Conservation (phyloP, 2,797 vertebrate species). For the Carcharodon carcharias region DNA sequence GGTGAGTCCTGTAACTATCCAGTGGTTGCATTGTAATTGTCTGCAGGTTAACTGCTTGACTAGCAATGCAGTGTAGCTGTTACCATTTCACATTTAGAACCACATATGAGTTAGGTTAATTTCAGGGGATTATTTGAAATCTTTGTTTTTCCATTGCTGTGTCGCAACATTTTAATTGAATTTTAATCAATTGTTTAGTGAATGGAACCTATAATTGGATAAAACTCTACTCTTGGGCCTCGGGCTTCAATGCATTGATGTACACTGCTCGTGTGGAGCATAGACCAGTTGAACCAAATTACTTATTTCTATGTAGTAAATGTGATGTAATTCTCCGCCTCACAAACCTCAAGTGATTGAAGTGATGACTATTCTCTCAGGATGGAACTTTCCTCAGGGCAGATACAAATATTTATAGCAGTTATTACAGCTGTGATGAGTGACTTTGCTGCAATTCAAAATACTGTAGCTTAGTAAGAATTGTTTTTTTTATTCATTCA, state of each 20-base stretch:
- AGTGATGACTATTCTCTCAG: background rate
- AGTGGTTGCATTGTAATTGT: slow-evolving; percentile 40
- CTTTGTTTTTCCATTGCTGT: background rate
- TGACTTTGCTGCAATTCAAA: background rate
- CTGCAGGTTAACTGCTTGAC: slow-evolving; percentile 1
- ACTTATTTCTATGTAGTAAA: background rate
- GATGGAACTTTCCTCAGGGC: too few relatives aligned
- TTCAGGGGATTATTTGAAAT: background rate
- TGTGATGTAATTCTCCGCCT: background rate
- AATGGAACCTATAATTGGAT: background rate
- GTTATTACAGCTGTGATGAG: background rate
- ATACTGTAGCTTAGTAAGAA: background rate
- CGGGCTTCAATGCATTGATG: background rate
- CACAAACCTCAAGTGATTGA: background rate
- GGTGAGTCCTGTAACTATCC: slow-evolving; percentile 59
- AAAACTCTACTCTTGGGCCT: background rate
- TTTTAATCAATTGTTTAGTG: background rate
- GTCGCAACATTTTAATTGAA: background rate
- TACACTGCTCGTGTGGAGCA: background rate
- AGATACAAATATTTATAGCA: background rate
- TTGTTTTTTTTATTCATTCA: too few relatives aligned
- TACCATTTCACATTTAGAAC: background rate
- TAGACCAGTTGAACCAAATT: background rate
- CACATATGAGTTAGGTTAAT: background rate
- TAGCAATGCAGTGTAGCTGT: background rate